Conservation (phyloP, 2,888 invertebrate species). For the Sphecodes monilicornis region DNA sequence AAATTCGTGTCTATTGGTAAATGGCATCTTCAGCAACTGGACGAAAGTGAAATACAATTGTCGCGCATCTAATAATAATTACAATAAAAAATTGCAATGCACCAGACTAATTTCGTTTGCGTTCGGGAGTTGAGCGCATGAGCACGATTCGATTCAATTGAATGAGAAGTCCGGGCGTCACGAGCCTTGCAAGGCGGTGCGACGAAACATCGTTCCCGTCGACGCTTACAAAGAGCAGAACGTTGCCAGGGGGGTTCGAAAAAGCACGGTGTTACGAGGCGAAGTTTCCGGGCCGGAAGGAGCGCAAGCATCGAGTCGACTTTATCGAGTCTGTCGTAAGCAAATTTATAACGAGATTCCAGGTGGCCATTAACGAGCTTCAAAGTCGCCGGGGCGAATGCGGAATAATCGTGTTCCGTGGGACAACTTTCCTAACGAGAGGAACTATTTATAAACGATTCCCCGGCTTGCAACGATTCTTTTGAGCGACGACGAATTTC, state of each 20-base stretch:
- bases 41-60: not conserved
- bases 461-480: conserved; percentile 1
- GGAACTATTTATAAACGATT: conserved; percentile 64
- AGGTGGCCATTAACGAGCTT: conserved; percentile 62
- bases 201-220: not conserved
- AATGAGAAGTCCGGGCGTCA: not conserved
- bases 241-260: conserved; percentile 17
- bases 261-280: conserved; percentile 1
- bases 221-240: not conserved
- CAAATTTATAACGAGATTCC: conserved; percentile 68
- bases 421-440: conserved; percentile 55
- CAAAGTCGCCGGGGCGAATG: conserved; percentile 42
- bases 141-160: not conserved
- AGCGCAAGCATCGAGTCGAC: conserved; percentile 32
- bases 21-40: no score
- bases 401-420: conserved; percentile 52
- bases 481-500: conserved; percentile 19
- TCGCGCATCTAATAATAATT: not conserved
- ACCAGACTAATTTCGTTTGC: not conserved
- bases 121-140: not conserved
- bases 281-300: conserved; percentile 21
- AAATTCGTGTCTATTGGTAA: no score
- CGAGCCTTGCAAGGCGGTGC: not conserved
- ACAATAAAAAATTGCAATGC: not conserved
- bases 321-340: conserved; percentile 58